These are phyloP conservation scores for Cepaea hortensis DNA, from an alignment of 2,888 invertebrate genomes.

Conservation along the genomic window DNA sequence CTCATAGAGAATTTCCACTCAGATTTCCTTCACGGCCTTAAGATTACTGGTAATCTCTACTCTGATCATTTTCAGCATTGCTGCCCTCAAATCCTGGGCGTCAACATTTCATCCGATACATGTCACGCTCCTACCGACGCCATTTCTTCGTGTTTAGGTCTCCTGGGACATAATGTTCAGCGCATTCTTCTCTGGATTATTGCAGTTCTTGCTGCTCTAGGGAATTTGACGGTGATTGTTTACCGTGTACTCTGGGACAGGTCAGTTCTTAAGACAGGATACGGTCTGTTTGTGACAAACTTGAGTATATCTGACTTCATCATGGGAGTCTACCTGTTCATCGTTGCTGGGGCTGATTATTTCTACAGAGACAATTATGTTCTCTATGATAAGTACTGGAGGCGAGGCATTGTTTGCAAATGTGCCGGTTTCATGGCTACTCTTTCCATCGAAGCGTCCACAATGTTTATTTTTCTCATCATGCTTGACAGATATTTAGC, in stretches of 20 bases:
- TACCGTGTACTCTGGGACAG: slow-evolving; percentile 57
- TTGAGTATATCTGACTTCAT: neutral
- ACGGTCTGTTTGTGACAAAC: neutral
- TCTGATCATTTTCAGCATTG: neutral
- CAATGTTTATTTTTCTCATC: slow-evolving; percentile 9
- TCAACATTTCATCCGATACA: neutral
- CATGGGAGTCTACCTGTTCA: slow-evolving; percentile 58
- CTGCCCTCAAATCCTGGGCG: slow-evolving; percentile 20
- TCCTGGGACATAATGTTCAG: slow-evolving; percentile 53
- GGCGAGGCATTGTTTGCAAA: neutral
- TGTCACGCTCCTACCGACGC: slow-evolving; percentile 53
- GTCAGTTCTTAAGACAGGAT: slow-evolving; percentile 23
- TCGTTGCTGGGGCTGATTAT: slow-evolving; percentile 56
- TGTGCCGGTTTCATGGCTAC: neutral
- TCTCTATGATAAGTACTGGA: neutral
- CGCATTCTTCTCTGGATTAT: too few relatives aligned
- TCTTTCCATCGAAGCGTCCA: slow-evolving; percentile 11
- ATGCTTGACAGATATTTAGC: slow-evolving; percentile 3
- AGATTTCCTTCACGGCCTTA: neutral
- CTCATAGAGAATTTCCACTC: neutral
- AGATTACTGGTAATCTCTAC: neutral
- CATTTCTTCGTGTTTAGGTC: slow-evolving; percentile 55
- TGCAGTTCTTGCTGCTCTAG: slow-evolving; percentile 54
- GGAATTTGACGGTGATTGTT: slow-evolving; percentile 56
- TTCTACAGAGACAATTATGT: slow-evolving; percentile 10